phyloP scores from a whole-genome alignment of 2,113 vertebrate genomes.

The Microcebus murinus region DNA sequence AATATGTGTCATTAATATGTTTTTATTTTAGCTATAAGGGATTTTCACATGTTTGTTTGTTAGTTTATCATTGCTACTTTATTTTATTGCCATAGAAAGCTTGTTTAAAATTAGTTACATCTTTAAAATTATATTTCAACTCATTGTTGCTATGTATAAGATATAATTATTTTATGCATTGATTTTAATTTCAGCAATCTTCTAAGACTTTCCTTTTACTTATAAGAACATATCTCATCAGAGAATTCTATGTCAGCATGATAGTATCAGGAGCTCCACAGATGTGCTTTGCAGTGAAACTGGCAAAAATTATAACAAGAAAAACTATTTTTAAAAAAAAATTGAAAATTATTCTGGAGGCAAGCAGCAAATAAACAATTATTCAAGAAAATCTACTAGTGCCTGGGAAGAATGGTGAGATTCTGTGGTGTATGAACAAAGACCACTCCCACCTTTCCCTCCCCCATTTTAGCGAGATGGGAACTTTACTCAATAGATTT shows the following conservation, averaged over 20 bases:
- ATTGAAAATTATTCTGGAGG: background rate
- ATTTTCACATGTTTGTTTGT: background rate
- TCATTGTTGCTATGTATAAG: background rate
- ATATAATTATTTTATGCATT: background rate
- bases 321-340: background rate
- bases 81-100: background rate
- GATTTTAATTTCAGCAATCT: background rate
- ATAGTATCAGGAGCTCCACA: background rate
- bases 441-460: too few relatives aligned
- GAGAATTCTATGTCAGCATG: background rate
- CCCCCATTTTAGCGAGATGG: background rate
- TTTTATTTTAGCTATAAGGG: background rate
- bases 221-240: background rate
- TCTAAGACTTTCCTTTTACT: background rate
- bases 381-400: background rate
- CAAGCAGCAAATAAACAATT: background rate
- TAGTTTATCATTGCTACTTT: background rate
- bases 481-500: background rate
- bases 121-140: background rate
- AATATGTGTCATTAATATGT: background rate
- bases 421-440: background rate
- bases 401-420: background rate
- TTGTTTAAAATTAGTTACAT: background rate
- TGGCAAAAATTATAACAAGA: background rate
- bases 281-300: background rate